These are phyloP conservation scores for Caenorhabditis briggsae DNA, from an alignment of 1,140 invertebrate species.

Conservation along the genomic window DNA sequence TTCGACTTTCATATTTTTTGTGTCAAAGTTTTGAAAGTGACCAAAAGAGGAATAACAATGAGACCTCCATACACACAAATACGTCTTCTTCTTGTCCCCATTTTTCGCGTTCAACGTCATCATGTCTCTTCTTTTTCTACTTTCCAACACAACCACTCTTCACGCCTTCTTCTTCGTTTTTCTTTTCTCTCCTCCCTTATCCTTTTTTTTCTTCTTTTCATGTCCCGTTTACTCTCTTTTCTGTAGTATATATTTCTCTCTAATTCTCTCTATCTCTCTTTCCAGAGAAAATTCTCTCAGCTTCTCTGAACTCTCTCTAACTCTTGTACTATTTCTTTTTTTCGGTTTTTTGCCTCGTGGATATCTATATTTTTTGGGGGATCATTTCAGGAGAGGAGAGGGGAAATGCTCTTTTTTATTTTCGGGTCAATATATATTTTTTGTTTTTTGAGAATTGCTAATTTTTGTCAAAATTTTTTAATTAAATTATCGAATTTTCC, in stretches of 20 bases:
- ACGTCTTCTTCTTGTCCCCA: background rate
- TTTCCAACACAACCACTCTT: background rate
- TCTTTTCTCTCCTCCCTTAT: background rate
- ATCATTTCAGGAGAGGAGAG: too few relatives aligned
- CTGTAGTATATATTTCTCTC: too few relatives aligned
- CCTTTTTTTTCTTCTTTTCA: background rate
- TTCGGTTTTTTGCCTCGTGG: background rate
- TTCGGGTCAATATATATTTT: too few relatives aligned
- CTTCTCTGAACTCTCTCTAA: background rate
- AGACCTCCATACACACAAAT: background rate
- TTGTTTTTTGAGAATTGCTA: too few relatives aligned
- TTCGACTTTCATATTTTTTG: too few relatives aligned
- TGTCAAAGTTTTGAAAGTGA: background rate
- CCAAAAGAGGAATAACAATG: conserved; percentile 26
- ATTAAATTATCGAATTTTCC: too few relatives aligned
- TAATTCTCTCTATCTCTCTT: conserved; percentile 4
- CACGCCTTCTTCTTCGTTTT: background rate
- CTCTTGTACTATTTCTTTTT: background rate
- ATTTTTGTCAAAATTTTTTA: too few relatives aligned
- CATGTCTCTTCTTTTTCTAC: background rate
- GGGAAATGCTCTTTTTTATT: too few relatives aligned
- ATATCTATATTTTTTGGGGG: too few relatives aligned
- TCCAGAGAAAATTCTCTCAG: background rate
- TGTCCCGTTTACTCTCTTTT: too few relatives aligned
- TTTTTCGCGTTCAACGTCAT: background rate